Conservation (phyloP, 2,113 vertebrate genomes). For the Enhydra lutris region DNA sequence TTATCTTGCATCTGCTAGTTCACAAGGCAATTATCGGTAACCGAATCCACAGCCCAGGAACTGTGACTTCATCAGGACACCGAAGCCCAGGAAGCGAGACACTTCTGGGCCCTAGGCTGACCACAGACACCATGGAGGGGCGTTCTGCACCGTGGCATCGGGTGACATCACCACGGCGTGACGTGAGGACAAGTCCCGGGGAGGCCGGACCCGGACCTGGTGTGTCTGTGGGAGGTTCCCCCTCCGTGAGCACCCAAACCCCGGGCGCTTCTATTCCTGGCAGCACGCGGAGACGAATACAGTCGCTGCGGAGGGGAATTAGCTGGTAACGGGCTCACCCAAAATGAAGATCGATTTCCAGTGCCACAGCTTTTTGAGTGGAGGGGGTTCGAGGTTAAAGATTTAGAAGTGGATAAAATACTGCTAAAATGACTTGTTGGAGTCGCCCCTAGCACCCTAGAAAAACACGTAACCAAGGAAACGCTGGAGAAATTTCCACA, state of each 20-base stretch:
- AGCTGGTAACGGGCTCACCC: background rate
- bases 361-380: background rate
- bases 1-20: background rate
- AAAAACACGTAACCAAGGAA: background rate
- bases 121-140: background rate
- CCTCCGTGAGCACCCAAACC: background rate
- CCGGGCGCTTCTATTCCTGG: background rate
- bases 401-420: background rate
- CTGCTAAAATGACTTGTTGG: background rate
- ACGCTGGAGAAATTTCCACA: background rate
- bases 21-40: slow-evolving; percentile 14
- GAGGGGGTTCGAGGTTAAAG: background rate
- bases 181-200: background rate
- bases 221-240: background rate
- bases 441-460: background rate
- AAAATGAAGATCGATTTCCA: background rate
- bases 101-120: background rate
- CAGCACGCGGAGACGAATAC: background rate
- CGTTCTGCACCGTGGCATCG: background rate
- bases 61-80: slow-evolving; percentile 19
- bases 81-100: background rate
- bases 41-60: slow-evolving; percentile 19
- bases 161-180: background rate
- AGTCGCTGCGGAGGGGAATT: background rate
- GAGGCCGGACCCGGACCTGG: rapidly evolving